Evolutionary conservation across 2,888 invertebrate species (phyloP).

Genomic region (Toxonevra muliebris): DNA sequence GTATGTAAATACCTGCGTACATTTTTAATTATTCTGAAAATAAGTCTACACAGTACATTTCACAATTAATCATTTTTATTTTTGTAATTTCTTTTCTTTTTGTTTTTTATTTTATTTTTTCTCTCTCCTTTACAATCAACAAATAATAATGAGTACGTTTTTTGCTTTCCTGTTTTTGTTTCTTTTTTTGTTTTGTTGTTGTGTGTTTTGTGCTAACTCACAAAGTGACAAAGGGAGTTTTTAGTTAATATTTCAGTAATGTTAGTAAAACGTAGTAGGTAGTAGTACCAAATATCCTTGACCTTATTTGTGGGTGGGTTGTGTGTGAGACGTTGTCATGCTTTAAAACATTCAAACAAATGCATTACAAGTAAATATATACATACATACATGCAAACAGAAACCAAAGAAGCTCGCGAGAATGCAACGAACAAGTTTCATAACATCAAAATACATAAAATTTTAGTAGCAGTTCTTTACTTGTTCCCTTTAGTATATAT

Average conservation of each 20-base stretch:
- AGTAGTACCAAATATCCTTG: slow-evolving; percentile 41
- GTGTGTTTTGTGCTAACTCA: not conserved
- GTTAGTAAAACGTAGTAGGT: too few species aligned
- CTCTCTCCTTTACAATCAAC: not conserved
- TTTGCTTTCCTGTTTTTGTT: not conserved
- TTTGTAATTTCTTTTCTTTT: not conserved
- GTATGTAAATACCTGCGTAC: too few species aligned
- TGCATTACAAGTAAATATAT: too few species aligned
- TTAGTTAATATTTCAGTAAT: too few species aligned
- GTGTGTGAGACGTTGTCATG: slow-evolving; percentile 40
- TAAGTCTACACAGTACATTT: too few species aligned
- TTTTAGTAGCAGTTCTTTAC: slow-evolving; percentile 9
- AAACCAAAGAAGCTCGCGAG: too few species aligned
- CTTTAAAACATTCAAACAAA: not conserved
- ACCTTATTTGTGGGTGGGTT: slow-evolving; percentile 42
- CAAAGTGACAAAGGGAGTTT: too few species aligned
- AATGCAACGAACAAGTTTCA: not conserved
- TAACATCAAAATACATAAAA: slow-evolving; percentile 10
- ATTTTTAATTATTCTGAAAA: too few species aligned
- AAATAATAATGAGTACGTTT: not conserved
- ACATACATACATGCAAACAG: not conserved
- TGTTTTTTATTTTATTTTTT: not conserved
- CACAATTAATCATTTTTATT: not conserved
- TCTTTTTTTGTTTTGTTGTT: not conserved
- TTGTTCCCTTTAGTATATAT: too few species aligned